A percentile compares a stretch with the other conserved stretches of the same genome.
phyloP scores from a whole-genome alignment of 2,797 vertebrate species.

The Melanotaenia boesemani region DNA sequence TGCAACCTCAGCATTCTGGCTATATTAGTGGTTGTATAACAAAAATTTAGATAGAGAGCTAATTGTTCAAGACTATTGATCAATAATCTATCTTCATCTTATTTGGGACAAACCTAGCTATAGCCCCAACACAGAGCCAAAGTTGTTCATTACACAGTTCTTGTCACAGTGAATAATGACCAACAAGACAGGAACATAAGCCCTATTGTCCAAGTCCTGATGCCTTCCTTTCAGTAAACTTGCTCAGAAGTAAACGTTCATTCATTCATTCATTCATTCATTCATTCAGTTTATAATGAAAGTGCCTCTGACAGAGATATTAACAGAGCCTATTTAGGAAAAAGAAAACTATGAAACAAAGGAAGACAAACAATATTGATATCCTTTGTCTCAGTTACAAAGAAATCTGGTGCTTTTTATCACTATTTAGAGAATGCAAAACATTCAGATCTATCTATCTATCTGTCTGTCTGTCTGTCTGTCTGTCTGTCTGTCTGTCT shows the following conservation, averaged over 20 bases:
- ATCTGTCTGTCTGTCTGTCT: too few relatives aligned
- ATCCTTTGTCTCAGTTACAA: conserved; percentile 44
- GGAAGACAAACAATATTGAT: conserved; percentile 39
- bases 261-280: conserved; percentile 4
- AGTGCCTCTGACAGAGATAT: conserved; percentile 17
- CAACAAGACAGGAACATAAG: conserved; percentile 53
- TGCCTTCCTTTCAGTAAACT: conserved; percentile 43
- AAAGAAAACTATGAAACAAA: conserved; percentile 47
- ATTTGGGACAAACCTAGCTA: conserved; percentile 57
- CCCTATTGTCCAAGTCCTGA: too few relatives aligned
- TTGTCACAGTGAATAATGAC: conserved; percentile 73
- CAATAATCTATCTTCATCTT: conserved; percentile 71
- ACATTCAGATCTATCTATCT: too few relatives aligned
- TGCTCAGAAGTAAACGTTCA: conserved; percentile 21
- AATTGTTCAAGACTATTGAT: conserved; percentile 68
- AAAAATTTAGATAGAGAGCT: conserved; percentile 47
- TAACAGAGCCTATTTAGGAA: conserved; percentile 37
- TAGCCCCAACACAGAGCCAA: conserved; percentile 53
- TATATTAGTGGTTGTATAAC: conserved; percentile 34
- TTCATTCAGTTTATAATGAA: conserved; percentile 26
- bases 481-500: too few relatives aligned
- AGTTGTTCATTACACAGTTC: conserved; percentile 60
- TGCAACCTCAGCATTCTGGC: conserved; percentile 43
- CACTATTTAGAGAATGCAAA: too few relatives aligned
- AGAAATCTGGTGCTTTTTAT: conserved; percentile 21